Base-by-base conservation (phyloP, 2,888 invertebrate genomes). In the Noctua comes region DNA sequence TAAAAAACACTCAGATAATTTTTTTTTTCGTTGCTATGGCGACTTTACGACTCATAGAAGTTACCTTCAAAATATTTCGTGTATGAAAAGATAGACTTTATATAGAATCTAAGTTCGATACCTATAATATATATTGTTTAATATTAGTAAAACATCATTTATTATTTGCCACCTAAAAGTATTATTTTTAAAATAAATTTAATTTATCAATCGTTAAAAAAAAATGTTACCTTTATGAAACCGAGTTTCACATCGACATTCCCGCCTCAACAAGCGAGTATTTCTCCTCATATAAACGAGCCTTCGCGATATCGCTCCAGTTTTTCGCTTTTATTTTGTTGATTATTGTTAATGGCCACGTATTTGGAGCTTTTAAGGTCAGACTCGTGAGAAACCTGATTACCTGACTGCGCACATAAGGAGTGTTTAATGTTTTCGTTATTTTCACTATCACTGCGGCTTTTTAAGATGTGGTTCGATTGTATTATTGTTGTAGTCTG, bases 291-390 rank as follows among this genome's bases (percentile, higher is more conserved):
- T 62, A 11, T 48, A 27, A 80, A 79, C 4, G 18, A 36, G 27
- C 57, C 18, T 65, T n/a, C 31, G 18, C n/a, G 0, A n/a, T 0
- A 46, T n/a, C 16, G 68, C 51, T 64, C 74, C 68, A 64, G 11
- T 31, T 77, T 78, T 21, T 31, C 40, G 16, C 3, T 65, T 79
- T 57, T 65, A 64, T 64, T 48, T 48, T 36, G 66, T 62, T 62
- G 24, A 65, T 79, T 48, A 36, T 80, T 36, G n/a, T 62, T 64
- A 68, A 74, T 54, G 27, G 16, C 16, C 24, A 36, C 43, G 16
- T 48, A 73, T 80, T 73, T 68, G 62, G 43, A 64, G 54, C 36
- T 36, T 3, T 24, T 62, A 80, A 73, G 81, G 81, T 80, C 81
- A 81, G 36, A 0, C 48, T 27, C 10, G 27, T 54, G 16, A 62